A percentile compares a stretch with the other conserved stretches of the same genome.
phyloP scores from a whole-genome alignment of 1,140 invertebrate genomes.

The Macrotrachela quadricornifera region DNA sequence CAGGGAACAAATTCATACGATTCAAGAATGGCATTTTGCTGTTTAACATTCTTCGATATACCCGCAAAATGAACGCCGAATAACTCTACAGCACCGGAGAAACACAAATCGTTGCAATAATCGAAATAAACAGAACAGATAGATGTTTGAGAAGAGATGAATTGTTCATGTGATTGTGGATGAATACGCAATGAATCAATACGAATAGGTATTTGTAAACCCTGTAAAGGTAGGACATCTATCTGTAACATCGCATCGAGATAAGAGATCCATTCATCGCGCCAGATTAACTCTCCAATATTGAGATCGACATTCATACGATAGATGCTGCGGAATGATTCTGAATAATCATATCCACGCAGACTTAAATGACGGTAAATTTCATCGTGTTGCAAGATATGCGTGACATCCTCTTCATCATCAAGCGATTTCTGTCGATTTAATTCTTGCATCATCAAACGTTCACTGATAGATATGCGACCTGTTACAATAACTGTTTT shows the following conservation, averaged over 20 bases:
- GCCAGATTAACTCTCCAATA: slow-evolving; percentile 41
- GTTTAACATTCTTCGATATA: slow-evolving; percentile 48
- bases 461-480: too few species aligned
- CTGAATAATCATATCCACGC: slow-evolving; percentile 75
- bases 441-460: background rate
- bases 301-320: slow-evolving; percentile 12
- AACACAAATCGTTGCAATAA: background rate
- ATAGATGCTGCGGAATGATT: slow-evolving; percentile 50
- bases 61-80: slow-evolving; percentile 68
- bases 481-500: too few species aligned
- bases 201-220: slow-evolving; percentile 64
- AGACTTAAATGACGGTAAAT: slow-evolving; percentile 79
- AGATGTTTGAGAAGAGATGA: too few species aligned
- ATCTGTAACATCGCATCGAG: slow-evolving; percentile 87
- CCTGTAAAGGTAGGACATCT: slow-evolving; percentile 42
- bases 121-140: too few species aligned
- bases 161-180: slow-evolving; percentile 32
- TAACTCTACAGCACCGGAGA: slow-evolving; percentile 61
- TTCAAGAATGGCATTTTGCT: slow-evolving; percentile 30
- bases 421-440: slow-evolving; percentile 21
- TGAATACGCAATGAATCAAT: slow-evolving; percentile 58
- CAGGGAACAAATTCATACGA: too few species aligned
- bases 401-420: slow-evolving; percentile 27
- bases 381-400: slow-evolving; percentile 42
- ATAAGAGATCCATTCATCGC: slow-evolving; percentile 69